Evolutionary conservation across 2,888 invertebrate species (phyloP).

Genomic region (Crematogaster levior): DNA sequence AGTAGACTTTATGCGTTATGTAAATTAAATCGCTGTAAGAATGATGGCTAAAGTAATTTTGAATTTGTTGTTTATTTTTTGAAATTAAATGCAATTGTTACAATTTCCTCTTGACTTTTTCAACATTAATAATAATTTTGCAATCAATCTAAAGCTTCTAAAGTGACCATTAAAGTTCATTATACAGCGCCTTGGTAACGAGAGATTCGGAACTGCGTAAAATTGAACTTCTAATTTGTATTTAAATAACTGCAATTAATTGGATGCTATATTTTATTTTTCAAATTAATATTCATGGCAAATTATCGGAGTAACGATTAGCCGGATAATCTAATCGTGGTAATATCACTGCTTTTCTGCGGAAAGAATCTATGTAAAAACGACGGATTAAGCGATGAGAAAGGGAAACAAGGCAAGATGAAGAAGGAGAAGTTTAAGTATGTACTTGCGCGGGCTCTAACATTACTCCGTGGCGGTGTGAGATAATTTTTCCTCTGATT

Average conservation of each 20-base stretch:
- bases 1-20: neutral
- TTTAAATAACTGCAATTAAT: constrained; percentile 58
- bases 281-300: constrained; percentile 61
- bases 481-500: constrained; percentile 79
- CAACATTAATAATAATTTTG: constrained; percentile 9
- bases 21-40: constrained; percentile 10
- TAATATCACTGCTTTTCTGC: constrained; percentile 57
- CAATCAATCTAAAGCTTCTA: neutral
- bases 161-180: constrained; percentile 5
- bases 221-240: constrained; percentile 51
- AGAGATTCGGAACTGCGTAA: neutral
- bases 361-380: constrained; percentile 42
- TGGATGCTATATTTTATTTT: constrained; percentile 56
- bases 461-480: constrained; percentile 65
- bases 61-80: neutral
- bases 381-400: constrained; percentile 4
- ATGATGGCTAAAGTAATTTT: neutral
- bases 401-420: constrained; percentile 22
- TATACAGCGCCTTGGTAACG: neutral
- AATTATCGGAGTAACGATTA: constrained; percentile 61
- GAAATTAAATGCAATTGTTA: neutral
- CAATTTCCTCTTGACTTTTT: neutral
- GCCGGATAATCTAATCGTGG: constrained; percentile 65
- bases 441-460: constrained; percentile 61
- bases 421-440: constrained; percentile 66